These are phyloP conservation scores for Hippocampus barbouri DNA, from an alignment of 2,113 vertebrate species.

Conservation along the genomic window DNA sequence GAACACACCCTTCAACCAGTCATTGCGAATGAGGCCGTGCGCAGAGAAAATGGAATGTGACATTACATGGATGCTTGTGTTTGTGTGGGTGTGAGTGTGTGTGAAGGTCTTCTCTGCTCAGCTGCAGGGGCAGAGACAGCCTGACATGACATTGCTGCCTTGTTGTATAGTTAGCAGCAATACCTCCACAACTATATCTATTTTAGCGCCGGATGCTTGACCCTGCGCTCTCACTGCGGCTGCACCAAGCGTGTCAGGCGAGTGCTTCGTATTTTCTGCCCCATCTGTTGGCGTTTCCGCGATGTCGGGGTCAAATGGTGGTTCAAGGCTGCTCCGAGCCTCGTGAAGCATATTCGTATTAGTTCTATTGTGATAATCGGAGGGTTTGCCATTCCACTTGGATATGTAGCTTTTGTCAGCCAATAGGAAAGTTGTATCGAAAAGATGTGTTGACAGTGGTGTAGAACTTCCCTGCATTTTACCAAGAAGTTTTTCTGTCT, in stretches of 20 bases:
- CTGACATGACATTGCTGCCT: not conserved
- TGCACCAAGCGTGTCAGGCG: conserved; percentile 11
- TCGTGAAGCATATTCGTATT: not conserved
- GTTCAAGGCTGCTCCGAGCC: conserved; percentile 2
- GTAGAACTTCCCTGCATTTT: not conserved
- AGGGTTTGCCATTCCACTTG: not conserved
- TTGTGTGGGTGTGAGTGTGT: not conserved
- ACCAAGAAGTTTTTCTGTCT: not conserved
- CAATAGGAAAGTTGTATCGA: not conserved
- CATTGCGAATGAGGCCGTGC: conserved; percentile 19
- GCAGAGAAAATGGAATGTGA: conserved; percentile 20
- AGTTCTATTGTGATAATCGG: not conserved
- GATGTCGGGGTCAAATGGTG: conserved; percentile 15
- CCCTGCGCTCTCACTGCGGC: conserved; percentile 17
- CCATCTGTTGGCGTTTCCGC: conserved; percentile 10
- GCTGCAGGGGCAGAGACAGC: conserved; percentile 1
- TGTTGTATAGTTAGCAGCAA: not conserved
- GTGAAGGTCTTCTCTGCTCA: not conserved
- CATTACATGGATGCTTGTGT: conserved; percentile 10
- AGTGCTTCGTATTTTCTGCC: conserved; percentile 11
- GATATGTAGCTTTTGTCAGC: not conserved
- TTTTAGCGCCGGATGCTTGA: conserved; percentile 21
- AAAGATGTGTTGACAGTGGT: not conserved
- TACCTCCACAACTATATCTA: conserved; percentile 1
- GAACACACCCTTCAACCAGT: conserved; percentile 33